These are phyloP conservation scores for Hemicentrotus pulcherrimus DNA, from an alignment of 35 echinoderm and acorn worm genomes.

Conservation along the genomic window DNA sequence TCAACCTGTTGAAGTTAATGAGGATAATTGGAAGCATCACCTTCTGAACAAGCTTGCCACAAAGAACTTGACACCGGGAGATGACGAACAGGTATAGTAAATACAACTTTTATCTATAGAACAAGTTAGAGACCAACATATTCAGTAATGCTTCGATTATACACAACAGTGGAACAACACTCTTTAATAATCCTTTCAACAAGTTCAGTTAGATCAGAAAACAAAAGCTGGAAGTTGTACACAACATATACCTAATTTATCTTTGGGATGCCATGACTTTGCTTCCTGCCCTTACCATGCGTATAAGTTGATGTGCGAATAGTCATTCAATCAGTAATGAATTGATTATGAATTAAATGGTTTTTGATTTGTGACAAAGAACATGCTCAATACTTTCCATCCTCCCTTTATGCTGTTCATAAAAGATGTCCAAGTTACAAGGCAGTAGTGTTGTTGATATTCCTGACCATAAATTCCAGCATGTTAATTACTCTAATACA, in stretches of 20 bases:
- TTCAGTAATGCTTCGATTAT: too few species aligned
- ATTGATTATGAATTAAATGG: background rate
- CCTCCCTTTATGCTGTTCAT: background rate
- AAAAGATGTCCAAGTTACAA: background rate
- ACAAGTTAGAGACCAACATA: too few species aligned
- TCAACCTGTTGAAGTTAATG: background rate
- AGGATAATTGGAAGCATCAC: constrained; percentile 38
- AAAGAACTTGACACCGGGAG: constrained; percentile 23
- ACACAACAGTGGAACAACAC: too few species aligned
- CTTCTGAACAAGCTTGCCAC: background rate
- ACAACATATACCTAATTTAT: too few species aligned
- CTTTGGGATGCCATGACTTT: background rate
- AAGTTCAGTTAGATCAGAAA: too few species aligned
- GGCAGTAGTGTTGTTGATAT: background rate
- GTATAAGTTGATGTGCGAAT: background rate
- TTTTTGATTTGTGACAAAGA: background rate
- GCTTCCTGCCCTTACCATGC: background rate
- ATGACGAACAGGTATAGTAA: constrained; percentile 20
- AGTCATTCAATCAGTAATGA: background rate
- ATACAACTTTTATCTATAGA: too few species aligned
- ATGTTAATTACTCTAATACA: background rate
- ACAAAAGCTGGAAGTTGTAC: too few species aligned
- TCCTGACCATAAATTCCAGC: background rate
- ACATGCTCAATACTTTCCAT: background rate
- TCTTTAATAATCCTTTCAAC: too few species aligned